Base-by-base conservation (phyloP, 2,113 vertebrate genomes). In the Tauraco erythrolophus region DNA sequence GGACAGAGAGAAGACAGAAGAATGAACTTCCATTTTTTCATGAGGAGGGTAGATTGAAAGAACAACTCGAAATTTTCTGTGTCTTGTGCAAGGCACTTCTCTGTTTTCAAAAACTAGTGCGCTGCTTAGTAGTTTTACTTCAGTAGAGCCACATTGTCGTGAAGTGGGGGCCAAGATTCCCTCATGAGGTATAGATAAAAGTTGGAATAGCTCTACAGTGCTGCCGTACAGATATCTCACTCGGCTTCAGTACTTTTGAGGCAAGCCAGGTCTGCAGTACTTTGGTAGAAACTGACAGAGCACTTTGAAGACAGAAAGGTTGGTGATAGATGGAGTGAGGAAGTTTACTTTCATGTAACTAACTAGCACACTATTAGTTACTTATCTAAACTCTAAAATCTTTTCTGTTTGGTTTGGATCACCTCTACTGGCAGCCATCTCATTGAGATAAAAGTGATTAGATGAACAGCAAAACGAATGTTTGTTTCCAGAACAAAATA, bases 141-240 rank as follows among this genome's bases (percentile, higher is more conserved):
- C 37, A 19, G 7, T 81, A 31, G 18, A 82, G 28, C 14, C 14
- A 21, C 0, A 0, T 10, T 39, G 16, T 37, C 18, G 46, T 43
- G 24, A 68, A 58, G 17, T 41, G 37, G 75, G 23, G 19, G 28
- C 22, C 2, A 30, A 9, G 25, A n/a, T 39, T 19, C 9, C n/a
- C 14, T 58, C 1, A 1, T 48, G 62, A 89, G 18, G 9, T 50
- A 10, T 0, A 53, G 30, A 19, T 39, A 43, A n/a, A 65, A 30
- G 8, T 16, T 60, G 54, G 19, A 41, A 25, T 53, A 88, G 23
- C 12, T 6, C 8, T 66, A 8, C 0, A 2, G 5, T 9, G 11
- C 25, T 56, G 27, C 31, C 62, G 9, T 31, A 45, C 15, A 60
- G 27, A 3, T 57, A 3, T 10, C 31, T 78, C 41, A 7, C 41